Base-by-base conservation (phyloP, 2,797 vertebrate species). In the Poeciliopsis presidionis region DNA sequence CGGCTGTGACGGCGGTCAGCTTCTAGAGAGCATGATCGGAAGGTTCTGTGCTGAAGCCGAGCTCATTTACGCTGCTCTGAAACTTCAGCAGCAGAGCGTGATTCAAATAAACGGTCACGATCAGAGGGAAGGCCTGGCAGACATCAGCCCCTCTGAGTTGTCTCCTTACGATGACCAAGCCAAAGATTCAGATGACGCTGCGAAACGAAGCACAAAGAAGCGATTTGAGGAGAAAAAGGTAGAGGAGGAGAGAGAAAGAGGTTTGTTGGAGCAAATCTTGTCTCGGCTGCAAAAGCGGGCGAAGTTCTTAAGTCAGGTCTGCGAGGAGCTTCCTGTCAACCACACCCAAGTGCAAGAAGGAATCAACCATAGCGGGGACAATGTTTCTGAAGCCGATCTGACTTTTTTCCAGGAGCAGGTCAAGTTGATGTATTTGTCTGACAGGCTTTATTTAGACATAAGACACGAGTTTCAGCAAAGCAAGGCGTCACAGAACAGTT, bases 401-500 rank as follows among this genome's bases (percentile, higher is more conserved):
- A 83, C 90, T 41, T 95, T 94, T 46, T 94, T 96, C 5, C 92
- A 97, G 12, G 91, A 96, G 80, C 96, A 97, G 87, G 97, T 95
- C 55, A 97, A 96, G 88, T 86, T 97, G 73, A 97, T 96, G 78
- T 99, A 98, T 0, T 78, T 97, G 0, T 94, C 95, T 14, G 96
- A 96, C 85, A 96, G 94, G 83, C 87, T 97, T 33, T 91, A 88
- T 2, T 79, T 95, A 13, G 95, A 96, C 86, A 92, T 95, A 4
- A 95, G 97, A 65, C 94, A 92, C 73, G 95, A 96, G 78, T 80
- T 95, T 78, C 93, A 87, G 28, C 90, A 93, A 75, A 92, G 91
- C 80, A 92, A 93, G 81, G 91, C 89, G 1, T 88, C 94, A 74
- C 90, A 92, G 87, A 91, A 84, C 74, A 94, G 93, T 86, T 87